Evolutionary conservation across 64 coral and sea anemone species (phyloP), one percentile per base, ranked within the genome.

Genomic region (Pachyseris speciosa): DNA sequence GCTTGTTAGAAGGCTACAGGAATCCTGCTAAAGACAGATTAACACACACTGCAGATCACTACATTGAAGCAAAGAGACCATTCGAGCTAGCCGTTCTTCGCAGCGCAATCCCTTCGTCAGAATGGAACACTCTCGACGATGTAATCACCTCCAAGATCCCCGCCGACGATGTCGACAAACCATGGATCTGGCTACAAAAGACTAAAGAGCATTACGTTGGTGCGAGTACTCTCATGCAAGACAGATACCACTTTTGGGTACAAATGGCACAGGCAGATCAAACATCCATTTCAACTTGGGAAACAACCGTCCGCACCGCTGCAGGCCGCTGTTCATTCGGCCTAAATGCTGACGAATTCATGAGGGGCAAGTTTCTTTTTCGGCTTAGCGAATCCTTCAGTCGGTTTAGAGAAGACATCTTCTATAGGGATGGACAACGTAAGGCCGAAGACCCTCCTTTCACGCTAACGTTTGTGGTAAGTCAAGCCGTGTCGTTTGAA

Each of bases 121-220:
- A 88, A 88, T 88, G 69, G 70, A 88, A 76, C 19, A 76, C 71
- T 39, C 51, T 88, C 32, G 86, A 74, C 69, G 50, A 88, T 61
- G 67, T 76, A 26, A 76, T 63, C 40, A 27, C 70, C 44, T 51
- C 52, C 13, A 76, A 88, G 53, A 76, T 88, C 1, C 69, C 70
- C 19, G 85, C 69, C 27, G 69, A 53, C 8, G 85, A 87, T 32
- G 43, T 26, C 64, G 59, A 45, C 36, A 86, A 86, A 68, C 83
- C 83, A 67, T 86, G 65, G 69, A 36, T 86, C 16, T 87, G 85
- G 85, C 45, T 83, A 39, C 47, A 80, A 80, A 51, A 53, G n/a
- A 80, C 55, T 27, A 80, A 80, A n/a, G 26, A 57, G 44, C 76
- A 80, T 80, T 80, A 80, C 76, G 48, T 78, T 2, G 74, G 74